These are phyloP conservation scores for Dryobotodes eremita DNA, from an alignment of 2,888 invertebrate genomes.

Conservation along the genomic window DNA sequence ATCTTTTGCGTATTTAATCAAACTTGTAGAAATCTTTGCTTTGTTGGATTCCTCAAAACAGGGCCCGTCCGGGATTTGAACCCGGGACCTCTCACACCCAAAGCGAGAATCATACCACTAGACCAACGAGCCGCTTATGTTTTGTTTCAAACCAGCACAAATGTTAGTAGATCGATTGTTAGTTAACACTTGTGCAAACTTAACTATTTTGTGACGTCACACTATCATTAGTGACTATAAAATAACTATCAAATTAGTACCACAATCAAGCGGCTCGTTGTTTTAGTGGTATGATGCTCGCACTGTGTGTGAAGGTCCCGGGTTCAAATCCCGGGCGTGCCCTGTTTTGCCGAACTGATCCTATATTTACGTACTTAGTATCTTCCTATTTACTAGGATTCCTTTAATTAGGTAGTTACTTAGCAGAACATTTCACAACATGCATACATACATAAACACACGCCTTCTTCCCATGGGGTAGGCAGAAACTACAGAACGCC, in stretches of 20 bases:
- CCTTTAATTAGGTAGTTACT: not conserved
- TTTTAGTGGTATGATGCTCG: slow-evolving; percentile 91
- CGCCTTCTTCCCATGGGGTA: no score
- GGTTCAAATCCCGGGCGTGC: slow-evolving; percentile 90
- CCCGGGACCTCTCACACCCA: slow-evolving; percentile 91
- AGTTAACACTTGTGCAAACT: slow-evolving; percentile 18
- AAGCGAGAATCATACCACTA: slow-evolving; percentile 91
- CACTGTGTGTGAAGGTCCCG: slow-evolving; percentile 91
- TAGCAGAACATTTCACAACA: not conserved
- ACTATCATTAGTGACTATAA: not conserved
- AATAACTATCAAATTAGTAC: not conserved
- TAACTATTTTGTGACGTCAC: slow-evolving; percentile 12
- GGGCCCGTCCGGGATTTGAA: slow-evolving; percentile 91
- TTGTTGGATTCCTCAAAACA: slow-evolving; percentile 31
- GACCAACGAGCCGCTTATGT: slow-evolving; percentile 85
- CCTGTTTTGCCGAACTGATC: not conserved
- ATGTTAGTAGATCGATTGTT: not conserved
- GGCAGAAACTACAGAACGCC: no score
- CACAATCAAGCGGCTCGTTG: slow-evolving; percentile 81
- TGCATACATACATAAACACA: no score
- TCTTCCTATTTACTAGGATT: not conserved
- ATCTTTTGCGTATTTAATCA: not conserved
- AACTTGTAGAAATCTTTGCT: not conserved
- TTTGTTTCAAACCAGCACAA: not conserved
- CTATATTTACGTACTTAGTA: not conserved